Evolutionary conservation across 2,888 invertebrate species (phyloP).

Genomic region (Cheilosia scutellata): DNA sequence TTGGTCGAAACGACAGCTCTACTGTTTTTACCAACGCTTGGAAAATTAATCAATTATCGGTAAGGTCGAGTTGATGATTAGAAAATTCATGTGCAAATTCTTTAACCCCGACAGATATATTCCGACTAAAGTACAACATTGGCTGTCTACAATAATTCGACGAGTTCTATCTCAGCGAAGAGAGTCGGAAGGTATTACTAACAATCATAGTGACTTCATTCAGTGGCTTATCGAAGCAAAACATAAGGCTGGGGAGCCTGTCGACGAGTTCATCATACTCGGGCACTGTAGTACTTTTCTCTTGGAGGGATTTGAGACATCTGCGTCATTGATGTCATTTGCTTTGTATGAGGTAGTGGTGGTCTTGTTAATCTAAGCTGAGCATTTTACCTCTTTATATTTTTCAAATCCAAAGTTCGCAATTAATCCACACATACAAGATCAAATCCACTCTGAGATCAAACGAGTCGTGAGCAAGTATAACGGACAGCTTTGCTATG

Average conservation of each 20-base stretch:
- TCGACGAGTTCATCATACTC: slow-evolving; percentile 74
- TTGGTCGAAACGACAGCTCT: slow-evolving; percentile 78
- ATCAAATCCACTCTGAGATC: slow-evolving; percentile 77
- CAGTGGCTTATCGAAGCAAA: slow-evolving; percentile 78
- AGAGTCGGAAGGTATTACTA: neutral
- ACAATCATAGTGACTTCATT: slow-evolving; percentile 75
- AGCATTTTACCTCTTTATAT: too few relatives aligned
- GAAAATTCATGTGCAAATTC: neutral
- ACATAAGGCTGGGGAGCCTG: slow-evolving; percentile 73
- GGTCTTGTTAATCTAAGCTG: neutral
- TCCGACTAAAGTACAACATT: slow-evolving; percentile 77
- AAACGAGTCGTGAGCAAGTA: slow-evolving; percentile 76
- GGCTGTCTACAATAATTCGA: slow-evolving; percentile 77
- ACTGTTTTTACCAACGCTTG: slow-evolving; percentile 78
- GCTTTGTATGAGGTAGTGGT: slow-evolving; percentile 78
- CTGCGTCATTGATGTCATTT: slow-evolving; percentile 79
- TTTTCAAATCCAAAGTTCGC: slow-evolving; percentile 43
- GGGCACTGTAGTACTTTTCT: slow-evolving; percentile 80
- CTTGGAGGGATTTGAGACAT: slow-evolving; percentile 81
- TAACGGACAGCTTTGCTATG: slow-evolving; percentile 74
- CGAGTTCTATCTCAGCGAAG: slow-evolving; percentile 67
- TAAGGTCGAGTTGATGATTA: slow-evolving; percentile 34
- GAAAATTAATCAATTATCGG: slow-evolving; percentile 77
- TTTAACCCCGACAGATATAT: slow-evolving; percentile 76
- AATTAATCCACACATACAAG: slow-evolving; percentile 76